These are phyloP conservation scores for Tadarida brasiliensis DNA, from an alignment of 2,797 vertebrate genomes.

Conservation along the genomic window DNA sequence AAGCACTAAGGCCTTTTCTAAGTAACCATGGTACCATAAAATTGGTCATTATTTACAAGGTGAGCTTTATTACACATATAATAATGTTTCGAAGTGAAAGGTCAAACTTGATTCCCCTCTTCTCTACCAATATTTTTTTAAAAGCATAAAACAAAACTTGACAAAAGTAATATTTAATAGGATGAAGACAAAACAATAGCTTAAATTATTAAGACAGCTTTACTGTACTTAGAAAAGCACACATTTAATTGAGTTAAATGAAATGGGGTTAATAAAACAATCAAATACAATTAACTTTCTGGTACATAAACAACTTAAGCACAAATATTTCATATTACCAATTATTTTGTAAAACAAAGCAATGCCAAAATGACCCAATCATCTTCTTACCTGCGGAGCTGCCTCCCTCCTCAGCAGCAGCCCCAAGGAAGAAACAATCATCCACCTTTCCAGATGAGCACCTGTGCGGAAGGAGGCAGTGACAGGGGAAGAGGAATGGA, in stretches of 20 bases:
- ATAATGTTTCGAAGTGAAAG: not conserved
- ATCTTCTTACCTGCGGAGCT: conserved; percentile 62
- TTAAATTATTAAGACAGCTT: not conserved
- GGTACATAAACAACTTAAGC: conserved; percentile 7
- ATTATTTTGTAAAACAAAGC: conserved; percentile 45
- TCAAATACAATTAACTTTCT: conserved; percentile 20
- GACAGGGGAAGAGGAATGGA: conserved; percentile 34
- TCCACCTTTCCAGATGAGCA: conserved; percentile 47
- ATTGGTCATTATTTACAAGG: not conserved
- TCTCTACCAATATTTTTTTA: conserved; percentile 45
- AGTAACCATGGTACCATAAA: not conserved
- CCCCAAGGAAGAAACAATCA: conserved; percentile 59
- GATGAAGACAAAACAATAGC: conserved; percentile 25
- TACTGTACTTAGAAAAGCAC: conserved; percentile 31
- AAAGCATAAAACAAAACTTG: conserved; percentile 22
- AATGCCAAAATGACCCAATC: not conserved
- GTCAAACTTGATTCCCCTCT: not conserved
- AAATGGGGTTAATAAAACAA: conserved; percentile 24
- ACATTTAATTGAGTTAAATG: not conserved
- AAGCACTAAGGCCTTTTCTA: not conserved
- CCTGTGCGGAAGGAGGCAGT: conserved; percentile 65
- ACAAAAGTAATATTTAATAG: not conserved
- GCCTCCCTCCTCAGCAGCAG: conserved; percentile 65
- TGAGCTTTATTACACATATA: not conserved
- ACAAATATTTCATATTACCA: not conserved